These are phyloP conservation scores for Agelastica alni DNA, from an alignment of 2,888 invertebrate species.

Conservation along the genomic window DNA sequence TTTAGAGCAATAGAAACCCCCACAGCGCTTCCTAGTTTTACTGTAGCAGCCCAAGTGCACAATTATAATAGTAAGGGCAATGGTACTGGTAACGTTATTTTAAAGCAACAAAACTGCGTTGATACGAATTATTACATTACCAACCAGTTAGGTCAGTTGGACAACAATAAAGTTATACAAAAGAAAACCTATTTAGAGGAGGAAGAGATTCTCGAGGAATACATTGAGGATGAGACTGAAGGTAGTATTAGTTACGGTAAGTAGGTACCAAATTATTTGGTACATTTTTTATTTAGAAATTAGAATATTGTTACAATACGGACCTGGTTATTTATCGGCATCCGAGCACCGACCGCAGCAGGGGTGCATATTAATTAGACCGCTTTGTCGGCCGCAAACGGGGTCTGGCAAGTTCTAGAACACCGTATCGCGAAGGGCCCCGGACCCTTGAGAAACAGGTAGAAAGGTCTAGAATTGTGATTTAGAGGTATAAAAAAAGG, in stretches of 20 bases:
- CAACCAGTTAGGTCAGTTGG: slow-evolving; percentile 23
- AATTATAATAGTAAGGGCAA: slow-evolving; percentile 36
- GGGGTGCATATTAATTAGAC: too few species aligned
- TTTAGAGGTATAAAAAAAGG: too few species aligned
- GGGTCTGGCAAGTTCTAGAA: too few species aligned
- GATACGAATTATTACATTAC: slow-evolving; percentile 42
- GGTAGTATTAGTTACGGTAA: slow-evolving; percentile 33
- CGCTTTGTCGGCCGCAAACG: too few species aligned
- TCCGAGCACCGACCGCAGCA: too few species aligned
- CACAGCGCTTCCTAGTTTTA: slow-evolving; percentile 39
- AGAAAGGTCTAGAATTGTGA: too few species aligned
- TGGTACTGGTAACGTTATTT: slow-evolving; percentile 7
- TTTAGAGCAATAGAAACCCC: slow-evolving; percentile 16
- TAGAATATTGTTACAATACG: too few species aligned
- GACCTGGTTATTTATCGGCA: too few species aligned
- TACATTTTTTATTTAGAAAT: background rate
- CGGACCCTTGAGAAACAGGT: too few species aligned
- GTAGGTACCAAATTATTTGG: too few species aligned
- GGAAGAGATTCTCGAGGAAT: slow-evolving; percentile 59
- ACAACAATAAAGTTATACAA: slow-evolving; percentile 32
- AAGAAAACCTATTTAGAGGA: slow-evolving; percentile 38
- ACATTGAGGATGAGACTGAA: slow-evolving; percentile 53
- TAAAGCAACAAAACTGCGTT: slow-evolving; percentile 59
- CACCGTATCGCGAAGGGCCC: too few species aligned
- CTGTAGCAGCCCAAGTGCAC: slow-evolving; percentile 45